phyloP scores from a whole-genome alignment of 1,140 invertebrate species.

The Limonius californicus region DNA sequence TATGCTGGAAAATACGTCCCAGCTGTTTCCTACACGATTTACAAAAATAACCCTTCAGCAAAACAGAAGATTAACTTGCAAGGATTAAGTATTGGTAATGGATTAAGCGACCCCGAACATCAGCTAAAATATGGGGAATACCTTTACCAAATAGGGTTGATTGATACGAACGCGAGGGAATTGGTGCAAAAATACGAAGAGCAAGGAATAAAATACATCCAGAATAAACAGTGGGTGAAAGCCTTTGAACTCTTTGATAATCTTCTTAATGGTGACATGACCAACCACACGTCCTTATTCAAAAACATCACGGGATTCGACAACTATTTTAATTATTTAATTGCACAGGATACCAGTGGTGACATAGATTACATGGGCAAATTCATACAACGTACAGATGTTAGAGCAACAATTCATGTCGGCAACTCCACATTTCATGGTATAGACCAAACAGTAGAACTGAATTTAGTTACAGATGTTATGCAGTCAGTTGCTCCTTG shows the following conservation, averaged over 20 bases:
- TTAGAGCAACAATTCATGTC: constrained; percentile 75
- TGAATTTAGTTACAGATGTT: too few species aligned
- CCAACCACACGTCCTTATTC: too few species aligned
- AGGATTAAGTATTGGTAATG: constrained; percentile 82
- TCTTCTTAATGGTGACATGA: too few species aligned
- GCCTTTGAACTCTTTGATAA: too few species aligned
- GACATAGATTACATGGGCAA: constrained; percentile 40
- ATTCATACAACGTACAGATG: constrained; percentile 57
- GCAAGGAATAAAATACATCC: constrained; percentile 19
- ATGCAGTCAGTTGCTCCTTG: too few species aligned
- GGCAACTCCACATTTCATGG: constrained; percentile 63
- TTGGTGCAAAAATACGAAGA: too few species aligned
- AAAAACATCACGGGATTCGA: constrained; percentile 45
- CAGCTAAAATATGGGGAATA: constrained; percentile 77
- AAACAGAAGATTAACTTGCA: too few species aligned
- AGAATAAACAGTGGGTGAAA: constrained; percentile 50
- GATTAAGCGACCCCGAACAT: constrained; percentile 74
- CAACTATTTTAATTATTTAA: constrained; percentile 48
- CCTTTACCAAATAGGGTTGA: constrained; percentile 74
- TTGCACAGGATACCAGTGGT: constrained; percentile 73
- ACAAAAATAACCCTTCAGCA: too few species aligned
- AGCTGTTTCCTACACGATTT: too few species aligned
- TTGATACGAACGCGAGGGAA: too few species aligned
- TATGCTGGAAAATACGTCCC: too few species aligned
- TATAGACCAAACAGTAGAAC: too few species aligned